Conservation (phyloP, 2,888 invertebrate species). For the Tanypteryx hageni region DNA sequence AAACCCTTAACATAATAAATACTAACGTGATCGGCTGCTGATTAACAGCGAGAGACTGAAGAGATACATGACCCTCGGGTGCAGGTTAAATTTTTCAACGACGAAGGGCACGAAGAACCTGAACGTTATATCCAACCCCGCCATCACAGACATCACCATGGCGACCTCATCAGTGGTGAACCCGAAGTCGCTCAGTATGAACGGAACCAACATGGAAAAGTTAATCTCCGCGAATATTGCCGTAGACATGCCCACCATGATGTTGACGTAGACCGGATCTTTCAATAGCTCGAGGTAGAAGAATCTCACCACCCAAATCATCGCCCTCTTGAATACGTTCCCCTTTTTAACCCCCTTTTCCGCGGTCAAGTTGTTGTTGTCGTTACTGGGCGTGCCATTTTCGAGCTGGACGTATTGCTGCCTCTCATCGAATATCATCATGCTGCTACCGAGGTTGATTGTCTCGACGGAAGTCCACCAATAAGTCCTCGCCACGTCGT, state of each 20-base stretch:
- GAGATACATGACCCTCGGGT: conserved; percentile 82
- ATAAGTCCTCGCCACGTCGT: conserved; percentile 74
- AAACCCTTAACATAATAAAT: too few species aligned
- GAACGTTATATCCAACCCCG: conserved; percentile 81
- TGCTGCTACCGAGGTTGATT: conserved; percentile 80
- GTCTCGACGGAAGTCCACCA: conserved; percentile 78
- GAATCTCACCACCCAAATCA: conserved; percentile 78
- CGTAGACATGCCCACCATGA: conserved; percentile 82
- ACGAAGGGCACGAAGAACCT: conserved; percentile 82
- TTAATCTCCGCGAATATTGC: conserved; percentile 84
- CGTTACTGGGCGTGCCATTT: not conserved
- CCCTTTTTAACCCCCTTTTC: not conserved
- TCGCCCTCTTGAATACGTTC: not conserved
- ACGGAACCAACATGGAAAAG: conserved; percentile 82
- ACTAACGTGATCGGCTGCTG: conserved; percentile 81
- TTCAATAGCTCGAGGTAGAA: conserved; percentile 82
- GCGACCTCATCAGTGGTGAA: conserved; percentile 80
- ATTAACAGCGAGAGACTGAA: conserved; percentile 80
- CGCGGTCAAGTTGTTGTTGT: not conserved
- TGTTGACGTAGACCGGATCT: conserved; percentile 83
- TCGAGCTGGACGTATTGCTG: conserved; percentile 58
- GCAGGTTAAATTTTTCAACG: conserved; percentile 80
- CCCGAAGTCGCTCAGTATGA: conserved; percentile 81
- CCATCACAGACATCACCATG: conserved; percentile 80
- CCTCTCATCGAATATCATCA: conserved; percentile 78